Evolutionary conservation across 2,888 invertebrate species (phyloP), one percentile per base, ranked within the genome.

Genomic region (Cephus pygmeus): DNA sequence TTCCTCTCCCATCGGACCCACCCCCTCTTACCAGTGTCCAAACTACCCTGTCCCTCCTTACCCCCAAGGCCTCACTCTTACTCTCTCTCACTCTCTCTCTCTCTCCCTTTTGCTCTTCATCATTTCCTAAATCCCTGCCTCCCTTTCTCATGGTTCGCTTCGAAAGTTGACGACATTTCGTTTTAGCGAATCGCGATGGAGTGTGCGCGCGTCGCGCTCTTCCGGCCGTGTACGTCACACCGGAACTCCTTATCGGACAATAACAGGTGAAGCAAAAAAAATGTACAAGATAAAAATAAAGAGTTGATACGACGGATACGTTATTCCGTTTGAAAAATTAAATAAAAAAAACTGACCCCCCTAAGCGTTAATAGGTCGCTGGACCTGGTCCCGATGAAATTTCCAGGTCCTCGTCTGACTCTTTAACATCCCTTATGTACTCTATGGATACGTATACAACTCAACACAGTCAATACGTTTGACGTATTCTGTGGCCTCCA

Each of bases 91-190:
- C 12, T 36, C 35, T 11, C 12, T 35, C 35, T 35, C 35, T 12
- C 35, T 35, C 36, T 36, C 35, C 6, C n/a, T 40, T 12, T 75
- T 23, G 3, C 36, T 75, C 34, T 68, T 68, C 30, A 12, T 75
- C 69, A 56, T 56, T 56, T 56, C 23, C 56, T 56, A 56, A 56
- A 56, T 56, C 56, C 56, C 56, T 56, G 23, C 56, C 56, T 56
- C 23, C 56, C 56, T 56, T 56, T 23, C 56, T 35, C 30, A 73
- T 34, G 36, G 30, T 3, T 75, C 33, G 40, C 68, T 69, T 69
- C 71, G 73, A 78, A 75, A 77, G 73, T 78, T 78, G 40, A 73
- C 78, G 75, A 78, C 75, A 75, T 78, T 75, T 78, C 73, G 75
- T 78, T 78, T 78, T 78, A 71, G n/a, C 71, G 71, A 71, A 71